Percentiles rank a stretch among this genome's conserved stretches.
phyloP scores from a whole-genome alignment of 2,113 vertebrate genomes.

The Nyctibius bracteatus region DNA sequence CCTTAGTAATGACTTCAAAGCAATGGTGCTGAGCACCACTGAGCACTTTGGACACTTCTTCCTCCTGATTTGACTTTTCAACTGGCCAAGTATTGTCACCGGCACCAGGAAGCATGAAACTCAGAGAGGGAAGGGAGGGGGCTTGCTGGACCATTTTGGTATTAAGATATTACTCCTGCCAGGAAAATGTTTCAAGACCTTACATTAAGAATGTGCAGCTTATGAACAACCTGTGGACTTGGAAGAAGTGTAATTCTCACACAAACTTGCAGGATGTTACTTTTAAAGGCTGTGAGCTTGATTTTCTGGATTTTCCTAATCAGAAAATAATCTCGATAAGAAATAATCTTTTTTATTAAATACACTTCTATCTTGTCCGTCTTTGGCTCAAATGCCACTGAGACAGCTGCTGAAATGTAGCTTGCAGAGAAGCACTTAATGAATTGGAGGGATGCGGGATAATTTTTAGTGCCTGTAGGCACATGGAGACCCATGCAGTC shows the following conservation, averaged over 20 bases:
- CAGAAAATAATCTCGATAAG: not conserved
- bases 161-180: not conserved
- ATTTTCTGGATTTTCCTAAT: not conserved
- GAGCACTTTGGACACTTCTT: not conserved
- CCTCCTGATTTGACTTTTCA: not conserved
- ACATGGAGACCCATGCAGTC: not conserved
- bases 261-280: not conserved
- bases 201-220: not conserved
- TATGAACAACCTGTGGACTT: not conserved
- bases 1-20: not conserved
- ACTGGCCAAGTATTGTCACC: not conserved
- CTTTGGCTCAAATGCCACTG: not conserved
- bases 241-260: not conserved
- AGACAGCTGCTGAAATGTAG: not conserved
- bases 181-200: not conserved
- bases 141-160: not conserved
- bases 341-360: not conserved
- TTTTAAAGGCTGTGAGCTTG: not conserved
- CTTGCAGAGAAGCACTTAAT: not conserved
- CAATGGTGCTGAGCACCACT: not conserved
- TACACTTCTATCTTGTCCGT: not conserved
- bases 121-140: not conserved
- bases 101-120: not conserved
- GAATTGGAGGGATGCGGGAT: not conserved
- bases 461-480: not conserved